Base-by-base conservation (phyloP, 2,888 invertebrate species). In the Cephus pygmeus region DNA sequence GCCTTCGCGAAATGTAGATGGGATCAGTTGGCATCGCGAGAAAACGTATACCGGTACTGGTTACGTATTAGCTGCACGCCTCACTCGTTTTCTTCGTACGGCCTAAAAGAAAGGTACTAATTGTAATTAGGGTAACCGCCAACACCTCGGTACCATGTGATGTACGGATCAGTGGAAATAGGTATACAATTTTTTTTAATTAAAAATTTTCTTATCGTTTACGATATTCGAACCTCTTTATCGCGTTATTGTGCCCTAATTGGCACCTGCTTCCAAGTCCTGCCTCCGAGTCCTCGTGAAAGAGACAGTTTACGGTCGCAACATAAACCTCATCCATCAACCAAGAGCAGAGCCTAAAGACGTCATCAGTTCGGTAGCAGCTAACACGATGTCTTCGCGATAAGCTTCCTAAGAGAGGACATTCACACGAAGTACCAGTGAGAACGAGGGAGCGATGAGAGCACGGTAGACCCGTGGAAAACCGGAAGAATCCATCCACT, bases 271-370 rank as follows among this genome's bases (percentile, higher is more conserved):
- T 86, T 86, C 86, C 85, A 86, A 86, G 85, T 31, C 84, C 83
- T 81, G 85, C 85, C 86, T 86, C 85, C 84, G 85, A 84, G 82
- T 84, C 85, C 84, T 85, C 84, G 82, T 83, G 87, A 87, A 84
- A 86, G 88, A 83, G 87, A 87, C 86, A 86, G 85, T 88, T 88
- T 87, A 87, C 86, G 85, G 85, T 85, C 85, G 83, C 83, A 79
- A 82, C 83, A 81, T 87, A 86, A 88, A 86, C 85, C 85, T 84
- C 87, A 88, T 88, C 86, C 87, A 86, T 88, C 88, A 88, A 83
- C 74, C 76, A 77, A 76, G 84, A 86, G 83, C 83, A 82, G 81
- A 83, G 81, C 83, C 86, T 87, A 86, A 85, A 86, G 85, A 85
- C 83, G 84, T 86, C 87, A 87, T 86, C 85, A 84, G 83, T 85